Evolutionary conservation across 2,797 vertebrate species (phyloP).

Genomic region (Myripristis murdjan): DNA sequence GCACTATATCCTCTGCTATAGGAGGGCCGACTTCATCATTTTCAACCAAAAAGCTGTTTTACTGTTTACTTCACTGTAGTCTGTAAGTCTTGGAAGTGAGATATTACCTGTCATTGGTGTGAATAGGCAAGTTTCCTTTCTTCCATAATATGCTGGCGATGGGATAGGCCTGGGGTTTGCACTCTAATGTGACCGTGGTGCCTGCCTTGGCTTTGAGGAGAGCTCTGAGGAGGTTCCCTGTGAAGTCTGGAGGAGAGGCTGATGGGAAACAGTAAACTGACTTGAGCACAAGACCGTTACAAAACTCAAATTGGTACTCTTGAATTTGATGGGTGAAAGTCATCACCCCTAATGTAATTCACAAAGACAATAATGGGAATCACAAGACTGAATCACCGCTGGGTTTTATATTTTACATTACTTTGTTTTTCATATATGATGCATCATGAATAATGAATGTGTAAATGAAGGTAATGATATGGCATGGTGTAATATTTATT

Average conservation of each 20-base stretch:
- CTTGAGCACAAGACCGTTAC: conserved; percentile 51
- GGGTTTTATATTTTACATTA: not conserved
- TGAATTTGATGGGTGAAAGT: conserved; percentile 45
- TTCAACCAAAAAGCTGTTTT: not conserved
- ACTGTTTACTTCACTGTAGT: not conserved
- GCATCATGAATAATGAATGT: not conserved
- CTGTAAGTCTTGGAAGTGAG: conserved; percentile 12
- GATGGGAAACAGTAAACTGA: conserved; percentile 66
- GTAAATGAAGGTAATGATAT: not conserved
- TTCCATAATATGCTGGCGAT: conserved; percentile 92
- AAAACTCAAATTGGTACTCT: conserved; percentile 41
- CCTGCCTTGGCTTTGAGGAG: conserved; percentile 93
- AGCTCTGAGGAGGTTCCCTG: conserved; percentile 90
- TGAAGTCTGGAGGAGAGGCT: conserved; percentile 97
- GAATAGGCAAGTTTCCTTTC: conserved; percentile 91
- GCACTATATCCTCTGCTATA: not conserved
- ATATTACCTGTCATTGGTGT: conserved; percentile 90
- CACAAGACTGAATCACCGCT: not conserved
- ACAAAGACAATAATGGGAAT: conserved; percentile 32
- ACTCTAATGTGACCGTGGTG: conserved; percentile 91
- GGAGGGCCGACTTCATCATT: not conserved
- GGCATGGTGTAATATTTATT: conserved; percentile 13
- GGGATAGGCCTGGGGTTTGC: conserved; percentile 94
- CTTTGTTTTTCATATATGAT: not conserved
- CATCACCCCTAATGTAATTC: conserved; percentile 33